phyloP scores from a whole-genome alignment of 2,888 invertebrate genomes.

The Orchestes rusci region DNA sequence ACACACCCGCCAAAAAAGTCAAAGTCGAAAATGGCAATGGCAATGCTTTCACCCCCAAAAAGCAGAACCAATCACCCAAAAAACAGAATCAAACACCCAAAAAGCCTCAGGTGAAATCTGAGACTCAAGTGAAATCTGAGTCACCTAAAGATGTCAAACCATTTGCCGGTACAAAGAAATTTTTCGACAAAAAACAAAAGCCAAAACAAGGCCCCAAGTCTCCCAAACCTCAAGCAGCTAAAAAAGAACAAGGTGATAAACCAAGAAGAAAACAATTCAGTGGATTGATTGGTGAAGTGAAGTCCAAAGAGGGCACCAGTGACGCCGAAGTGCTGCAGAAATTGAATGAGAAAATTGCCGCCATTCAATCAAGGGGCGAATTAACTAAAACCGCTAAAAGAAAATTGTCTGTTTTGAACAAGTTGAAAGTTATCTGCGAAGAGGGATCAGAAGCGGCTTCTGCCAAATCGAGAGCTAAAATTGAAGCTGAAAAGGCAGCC shows the following conservation, averaged over 20 bases:
- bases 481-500: slow-evolving; percentile 2
- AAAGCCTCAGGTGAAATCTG: slow-evolving; percentile 25
- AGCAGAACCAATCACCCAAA: neutral
- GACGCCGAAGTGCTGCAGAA: slow-evolving; percentile 15
- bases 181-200: slow-evolving; percentile 13
- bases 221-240: neutral
- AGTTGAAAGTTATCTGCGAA: slow-evolving; percentile 18
- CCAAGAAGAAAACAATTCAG: slow-evolving; percentile 20
- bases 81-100: neutral
- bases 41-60: neutral
- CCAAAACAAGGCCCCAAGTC: neutral
- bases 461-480: slow-evolving; percentile 8
- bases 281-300: slow-evolving; percentile 23
- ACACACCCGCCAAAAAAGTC: slow-evolving; percentile 24
- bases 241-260: neutral
- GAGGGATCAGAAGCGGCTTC: slow-evolving; percentile 13
- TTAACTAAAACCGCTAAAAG: slow-evolving; percentile 29
- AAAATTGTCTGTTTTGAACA: slow-evolving; percentile 24
- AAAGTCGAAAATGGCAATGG: slow-evolving; percentile 19
- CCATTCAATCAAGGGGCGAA: slow-evolving; percentile 16
- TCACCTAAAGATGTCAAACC: slow-evolving; percentile 19
- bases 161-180: slow-evolving; percentile 25
- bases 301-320: slow-evolving; percentile 16
- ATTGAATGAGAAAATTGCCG: slow-evolving; percentile 25
- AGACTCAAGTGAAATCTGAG: slow-evolving; percentile 7